A percentile compares a stretch with the other conserved stretches of the same genome.
Conservation (phyloP, 37 sponge, comb jelly and placozoan species). For the Sycon ciliatum region DNA sequence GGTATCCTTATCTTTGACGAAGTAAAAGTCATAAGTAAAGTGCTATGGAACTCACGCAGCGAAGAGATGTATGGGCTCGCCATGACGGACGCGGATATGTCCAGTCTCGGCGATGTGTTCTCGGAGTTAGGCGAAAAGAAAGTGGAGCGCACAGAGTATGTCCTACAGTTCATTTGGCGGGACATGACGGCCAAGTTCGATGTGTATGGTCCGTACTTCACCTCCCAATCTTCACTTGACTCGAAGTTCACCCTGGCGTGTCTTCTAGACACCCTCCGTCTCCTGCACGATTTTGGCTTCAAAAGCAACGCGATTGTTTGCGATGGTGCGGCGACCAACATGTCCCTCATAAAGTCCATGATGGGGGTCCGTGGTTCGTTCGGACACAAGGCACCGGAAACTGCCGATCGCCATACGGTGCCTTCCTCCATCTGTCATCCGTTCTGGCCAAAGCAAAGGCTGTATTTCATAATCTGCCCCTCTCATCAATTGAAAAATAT, state of each 20-base stretch:
- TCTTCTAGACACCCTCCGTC: background rate
- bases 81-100: background rate
- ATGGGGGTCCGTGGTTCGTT: background rate
- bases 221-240: background rate
- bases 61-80: background rate
- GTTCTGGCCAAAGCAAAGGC: background rate
- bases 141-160: background rate
- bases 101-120: background rate
- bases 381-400: background rate
- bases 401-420: background rate
- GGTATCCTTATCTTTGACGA: constrained; percentile 21
- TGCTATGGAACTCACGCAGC: no score
- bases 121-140: background rate
- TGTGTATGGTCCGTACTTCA: constrained; percentile 5
- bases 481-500: constrained; percentile 26
- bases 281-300: background rate
- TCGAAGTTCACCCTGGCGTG: background rate
- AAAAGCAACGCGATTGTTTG: background rate
- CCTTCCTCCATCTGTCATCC: background rate
- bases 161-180: constrained; percentile 19
- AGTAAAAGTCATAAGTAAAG: constrained; percentile 2
- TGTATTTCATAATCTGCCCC: constrained; percentile 11
- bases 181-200: background rate
- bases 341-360: background rate
- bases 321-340: constrained; percentile 10